Evolutionary conservation across 35 echinoderm and acorn worm genomes (phyloP).

Genomic region (Strongylocentrotus purpuratus): DNA sequence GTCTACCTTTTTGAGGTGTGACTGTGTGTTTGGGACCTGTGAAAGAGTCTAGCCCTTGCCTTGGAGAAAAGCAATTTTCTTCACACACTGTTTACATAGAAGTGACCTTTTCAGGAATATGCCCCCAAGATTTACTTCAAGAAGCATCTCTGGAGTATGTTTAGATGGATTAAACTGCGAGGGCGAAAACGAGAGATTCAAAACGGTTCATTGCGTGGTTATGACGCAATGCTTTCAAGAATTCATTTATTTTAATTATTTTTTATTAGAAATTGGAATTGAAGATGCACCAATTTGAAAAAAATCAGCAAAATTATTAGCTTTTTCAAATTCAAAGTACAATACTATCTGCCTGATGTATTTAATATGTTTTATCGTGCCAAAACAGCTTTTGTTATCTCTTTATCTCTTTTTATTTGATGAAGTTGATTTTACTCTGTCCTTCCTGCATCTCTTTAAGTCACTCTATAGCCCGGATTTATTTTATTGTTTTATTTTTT

Average conservation of each 20-base stretch:
- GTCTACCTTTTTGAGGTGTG: background rate
- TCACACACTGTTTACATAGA: conserved; percentile 33
- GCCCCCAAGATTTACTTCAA: conserved; percentile 21
- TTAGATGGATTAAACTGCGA: background rate
- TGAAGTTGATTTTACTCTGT: background rate
- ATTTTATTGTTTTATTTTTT: too few species aligned
- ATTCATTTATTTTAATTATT: background rate
- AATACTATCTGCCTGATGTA: too few species aligned
- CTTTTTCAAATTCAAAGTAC: too few species aligned
- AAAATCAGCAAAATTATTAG: too few species aligned
- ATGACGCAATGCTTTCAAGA: background rate
- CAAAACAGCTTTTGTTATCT: background rate
- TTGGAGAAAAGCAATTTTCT: conserved; percentile 40
- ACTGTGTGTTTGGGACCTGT: background rate
- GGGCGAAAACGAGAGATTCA: background rate
- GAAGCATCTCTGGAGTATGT: background rate
- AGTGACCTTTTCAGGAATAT: conserved; percentile 31
- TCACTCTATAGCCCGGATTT: too few species aligned
- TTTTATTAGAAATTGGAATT: too few species aligned
- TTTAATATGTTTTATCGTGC: background rate
- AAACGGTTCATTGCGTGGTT: background rate
- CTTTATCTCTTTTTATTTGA: background rate
- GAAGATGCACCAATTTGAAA: too few species aligned
- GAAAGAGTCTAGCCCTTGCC: background rate
- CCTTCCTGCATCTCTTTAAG: background rate